A percentile compares a stretch with the other conserved stretches of the same genome.
Conservation (phyloP, 2,888 invertebrate species). For the Calliopum simillimum region DNA sequence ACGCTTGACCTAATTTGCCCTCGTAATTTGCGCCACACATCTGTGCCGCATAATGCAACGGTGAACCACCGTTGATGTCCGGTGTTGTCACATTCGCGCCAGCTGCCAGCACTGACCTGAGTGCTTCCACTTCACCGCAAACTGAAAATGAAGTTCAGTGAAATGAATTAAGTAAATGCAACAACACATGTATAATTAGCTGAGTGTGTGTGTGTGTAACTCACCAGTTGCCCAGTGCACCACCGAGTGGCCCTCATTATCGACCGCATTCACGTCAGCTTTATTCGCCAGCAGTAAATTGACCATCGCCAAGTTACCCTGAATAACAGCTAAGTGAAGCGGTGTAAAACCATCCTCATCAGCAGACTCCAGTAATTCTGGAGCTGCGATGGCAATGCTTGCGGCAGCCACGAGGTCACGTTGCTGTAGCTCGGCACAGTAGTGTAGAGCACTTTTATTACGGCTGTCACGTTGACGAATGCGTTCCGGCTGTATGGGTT, state of each 20-base stretch:
- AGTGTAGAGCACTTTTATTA: conserved; percentile 90
- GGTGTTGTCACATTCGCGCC: conserved; percentile 90
- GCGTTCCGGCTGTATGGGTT: conserved; percentile 69
- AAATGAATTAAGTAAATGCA: background rate
- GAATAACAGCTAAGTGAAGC: conserved; percentile 94
- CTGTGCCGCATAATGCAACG: conserved; percentile 97
- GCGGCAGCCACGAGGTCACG: conserved; percentile 73
- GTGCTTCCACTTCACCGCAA: conserved; percentile 91
- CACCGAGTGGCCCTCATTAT: conserved; percentile 94
- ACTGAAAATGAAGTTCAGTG: conserved; percentile 70
- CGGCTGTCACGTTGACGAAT: conserved; percentile 83
- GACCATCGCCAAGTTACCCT: conserved; percentile 88
- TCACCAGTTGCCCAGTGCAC: conserved; percentile 98
- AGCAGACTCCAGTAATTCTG: conserved; percentile 83
- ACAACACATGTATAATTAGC: background rate
- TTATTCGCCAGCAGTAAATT: conserved; percentile 88
- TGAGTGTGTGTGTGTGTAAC: conserved; percentile 17
- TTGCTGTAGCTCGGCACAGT: conserved; percentile 75
- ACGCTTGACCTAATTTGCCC: conserved; percentile 65
- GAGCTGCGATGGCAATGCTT: conserved; percentile 87
- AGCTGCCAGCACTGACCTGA: conserved; percentile 84
- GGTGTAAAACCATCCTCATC: conserved; percentile 97
- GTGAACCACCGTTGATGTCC: conserved; percentile 95
- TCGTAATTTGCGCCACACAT: conserved; percentile 89
- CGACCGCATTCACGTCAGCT: conserved; percentile 90